Evolutionary conservation across 2,797 vertebrate species (phyloP), one percentile per base, ranked within the genome.

Genomic region (Pagetopsis macropterus): DNA sequence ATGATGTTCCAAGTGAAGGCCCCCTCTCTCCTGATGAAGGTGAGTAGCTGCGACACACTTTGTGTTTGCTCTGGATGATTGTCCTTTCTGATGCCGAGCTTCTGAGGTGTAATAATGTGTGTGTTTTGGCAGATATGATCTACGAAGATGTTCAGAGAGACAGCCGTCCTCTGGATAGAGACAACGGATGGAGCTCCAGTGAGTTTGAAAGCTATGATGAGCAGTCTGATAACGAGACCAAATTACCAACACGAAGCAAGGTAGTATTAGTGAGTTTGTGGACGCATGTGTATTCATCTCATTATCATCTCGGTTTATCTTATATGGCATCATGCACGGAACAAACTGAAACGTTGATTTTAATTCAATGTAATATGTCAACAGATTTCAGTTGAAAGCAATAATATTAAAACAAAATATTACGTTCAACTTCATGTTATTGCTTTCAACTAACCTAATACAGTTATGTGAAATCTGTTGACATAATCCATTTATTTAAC

Each of bases 201-300:
- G 97, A 99, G 87, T 99, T 99, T 1, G 98, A 99, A 91, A 98
- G 97, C 93, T 98, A 98, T 66, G 97, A 97, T 0, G 98, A 99
- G 72, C 96, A 96, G 65, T 99, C 97, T 0, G 97, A 95, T 13
- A 95, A 93, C 6, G 97, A 98, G 73, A 87, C 70, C 85, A 96
- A 96, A 81, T 71, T 74, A 3, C 89, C 93, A 2, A 78, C 94
- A 68, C 88, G 83, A 70, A 95, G 93, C 91, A 95, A 95, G 95
- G 95, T 94, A 91, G 33, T 31, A 13, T 45, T n/a, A 15, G 17
- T 37, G 17, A 49, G 61, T 23, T 54, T 65, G 56, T 48, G 79
- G 12, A 70, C 66, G 59, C 54, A 9, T 80, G 61, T 74, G 33
- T 37, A 37, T 37, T 37, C 41, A 12, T 33, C 27, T 43, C 44